phyloP scores from a whole-genome alignment of 1,140 invertebrate genomes.

The Platyscapa corneri region DNA sequence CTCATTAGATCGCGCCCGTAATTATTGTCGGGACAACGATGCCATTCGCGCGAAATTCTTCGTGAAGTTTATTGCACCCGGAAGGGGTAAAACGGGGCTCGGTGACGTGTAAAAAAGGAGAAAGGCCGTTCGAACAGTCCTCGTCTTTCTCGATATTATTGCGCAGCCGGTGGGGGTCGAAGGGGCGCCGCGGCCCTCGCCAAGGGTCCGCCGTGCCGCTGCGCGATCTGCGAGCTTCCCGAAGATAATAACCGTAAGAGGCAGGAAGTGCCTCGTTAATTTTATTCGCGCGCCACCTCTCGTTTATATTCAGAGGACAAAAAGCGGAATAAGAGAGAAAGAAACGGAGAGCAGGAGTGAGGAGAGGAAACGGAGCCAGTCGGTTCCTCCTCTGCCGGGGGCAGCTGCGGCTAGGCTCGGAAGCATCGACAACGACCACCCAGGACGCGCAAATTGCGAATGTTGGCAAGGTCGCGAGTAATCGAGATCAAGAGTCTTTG shows the following conservation, averaged over 20 bases:
- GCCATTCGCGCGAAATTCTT: background rate
- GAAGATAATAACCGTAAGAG: conserved; percentile 44
- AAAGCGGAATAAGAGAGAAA: background rate
- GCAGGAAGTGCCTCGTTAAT: conserved; percentile 48
- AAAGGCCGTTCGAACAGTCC: conserved; percentile 3
- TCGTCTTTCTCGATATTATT: conserved; percentile 14
- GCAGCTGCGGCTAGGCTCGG: background rate
- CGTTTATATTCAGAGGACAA: conserved; percentile 19
- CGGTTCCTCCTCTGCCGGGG: background rate
- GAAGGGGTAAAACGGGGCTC: background rate
- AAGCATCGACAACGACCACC: background rate
- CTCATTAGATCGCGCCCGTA: conserved; percentile 15
- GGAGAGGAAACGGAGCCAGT: conserved; percentile 17
- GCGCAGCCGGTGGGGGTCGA: background rate
- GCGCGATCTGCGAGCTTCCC: background rate
- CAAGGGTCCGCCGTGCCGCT: background rate
- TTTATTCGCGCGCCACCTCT: conserved; percentile 30
- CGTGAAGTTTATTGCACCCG: background rate
- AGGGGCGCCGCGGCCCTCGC: background rate
- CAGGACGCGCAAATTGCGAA: background rate
- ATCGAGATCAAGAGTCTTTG: no score
- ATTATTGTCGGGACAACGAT: conserved; percentile 1
- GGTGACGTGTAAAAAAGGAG: background rate
- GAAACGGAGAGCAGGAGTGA: background rate
- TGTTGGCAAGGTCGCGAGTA: no score